Base-by-base conservation (phyloP, 2,113 vertebrate genomes). In the Cavia aperea region DNA sequence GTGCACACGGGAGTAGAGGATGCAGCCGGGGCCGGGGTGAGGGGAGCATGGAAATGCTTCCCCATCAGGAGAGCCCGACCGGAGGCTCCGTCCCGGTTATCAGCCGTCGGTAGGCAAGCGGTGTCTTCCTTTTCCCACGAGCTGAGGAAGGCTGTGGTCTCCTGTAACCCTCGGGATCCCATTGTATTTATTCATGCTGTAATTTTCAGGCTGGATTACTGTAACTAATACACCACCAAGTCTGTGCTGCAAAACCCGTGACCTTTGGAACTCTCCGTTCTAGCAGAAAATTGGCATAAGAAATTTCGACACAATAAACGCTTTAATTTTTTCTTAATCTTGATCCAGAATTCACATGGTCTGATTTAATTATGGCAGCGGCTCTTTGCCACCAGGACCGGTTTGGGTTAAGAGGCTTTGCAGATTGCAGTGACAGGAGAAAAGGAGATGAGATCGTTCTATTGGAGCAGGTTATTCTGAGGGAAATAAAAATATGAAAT, bases 131-230 rank as follows among this genome's bases (percentile, higher is more conserved):
- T 96, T 98, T 97, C 97, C 96, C 97, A 96, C 94, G 96, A 97
- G 95, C 96, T 97, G 97, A 98, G 97, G 97, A 97, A 97, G 96
- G 97, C 89, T 98, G 97, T 97, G 97, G 98, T 97, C 81, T 95
- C 94, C 93, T 94, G 91, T 97, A 97, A 97, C 97, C 96, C 96
- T 89, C 92, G 95, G 85, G 96, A 97, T 97, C 97, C 97, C 96
- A 95, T 86, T 96, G 95, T 97, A 96, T 97, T 97, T 97, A 96
- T 97, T 98, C 97, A 97, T 96, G 93, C 96, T 96, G 97, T 97
- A 97, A 97, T 98, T 97, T 98, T 97, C 97, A 97, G 97, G 97
- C 97, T 97, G 97, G 96, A 97, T 97, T 97, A 96, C 97, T 97
- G 97, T 98, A 98, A 98, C 97, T 97, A 97, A 97, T 97, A 97